Base-by-base conservation (phyloP, 2,113 vertebrate species). In the Nannobrachium achirus region DNA sequence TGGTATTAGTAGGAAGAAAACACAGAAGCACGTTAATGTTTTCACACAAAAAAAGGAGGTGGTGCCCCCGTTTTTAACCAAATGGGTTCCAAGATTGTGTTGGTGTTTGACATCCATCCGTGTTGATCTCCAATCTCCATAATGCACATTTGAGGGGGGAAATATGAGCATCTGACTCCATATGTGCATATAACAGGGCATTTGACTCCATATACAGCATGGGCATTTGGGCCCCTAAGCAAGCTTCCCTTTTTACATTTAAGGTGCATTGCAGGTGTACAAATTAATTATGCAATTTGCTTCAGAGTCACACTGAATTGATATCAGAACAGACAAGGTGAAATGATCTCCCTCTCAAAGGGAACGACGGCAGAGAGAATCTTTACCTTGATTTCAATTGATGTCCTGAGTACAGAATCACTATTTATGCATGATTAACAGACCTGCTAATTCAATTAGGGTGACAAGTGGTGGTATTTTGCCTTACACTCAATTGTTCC, bases 381-480 rank as follows among this genome's bases (percentile, higher is more conserved):
- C 56, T 14, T 56, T 82, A 79, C 79, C 75, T 78, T 62, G 77
- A 75, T 83, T 76, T 59, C 75, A 81, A 72, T 71, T 78, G 59
- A 56, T 80, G 80, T 89, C 83, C 81, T 89, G 78, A 86, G 85
- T 78, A 79, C 62, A 56, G 46, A 33, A 33, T 85, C 74, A 76
- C 76, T 79, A 79, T 86, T 80, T 89, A 88, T 85, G 82, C 88
- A 88, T 89, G 89, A 89, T 90, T 91, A 91, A 85, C 82, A 89
- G 70, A 69, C 76, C 81, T 81, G 84, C 81, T 89, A 83, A 82
- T 91, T 88, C 85, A 90, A 88, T 91, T 89, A 90, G 80, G 75
- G 74, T 88, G 86, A 84, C 81, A 76, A 80, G 75, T 83, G 74
- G 44, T 52, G 69, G 48, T 71, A 70, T 71, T 83, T 75, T 86